Percentiles rank a stretch among this genome's conserved stretches.
phyloP scores from a whole-genome alignment of 2,113 vertebrate genomes.

The Serilophus lunatus region DNA sequence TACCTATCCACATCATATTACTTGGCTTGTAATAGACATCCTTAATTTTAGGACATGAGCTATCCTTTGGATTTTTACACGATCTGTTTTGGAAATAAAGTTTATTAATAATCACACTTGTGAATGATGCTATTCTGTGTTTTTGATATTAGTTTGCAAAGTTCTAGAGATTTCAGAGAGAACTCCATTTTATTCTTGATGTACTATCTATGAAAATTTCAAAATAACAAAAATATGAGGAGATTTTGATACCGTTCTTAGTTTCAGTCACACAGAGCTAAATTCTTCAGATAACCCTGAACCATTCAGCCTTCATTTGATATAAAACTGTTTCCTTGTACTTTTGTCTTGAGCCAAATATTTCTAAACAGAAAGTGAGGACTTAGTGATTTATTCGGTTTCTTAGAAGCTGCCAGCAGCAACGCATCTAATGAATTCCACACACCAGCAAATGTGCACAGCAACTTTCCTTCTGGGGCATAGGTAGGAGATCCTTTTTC shows the following conservation, averaged over 20 bases:
- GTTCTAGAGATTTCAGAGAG: background rate
- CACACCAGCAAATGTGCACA: background rate
- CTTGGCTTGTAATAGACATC: background rate
- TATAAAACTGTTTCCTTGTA: background rate
- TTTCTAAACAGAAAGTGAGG: background rate
- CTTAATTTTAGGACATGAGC: background rate
- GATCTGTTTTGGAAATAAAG: background rate
- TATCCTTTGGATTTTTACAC: background rate
- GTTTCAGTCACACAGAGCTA: background rate
- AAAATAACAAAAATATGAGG: background rate
- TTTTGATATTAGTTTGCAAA: background rate
- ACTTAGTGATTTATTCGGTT: background rate
- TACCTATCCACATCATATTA: background rate
- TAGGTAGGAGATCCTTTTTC: background rate
- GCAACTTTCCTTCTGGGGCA: background rate
- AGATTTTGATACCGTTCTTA: background rate
- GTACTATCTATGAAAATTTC: background rate
- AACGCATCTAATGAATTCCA: background rate
- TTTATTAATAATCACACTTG: background rate
- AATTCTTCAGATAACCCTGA: background rate
- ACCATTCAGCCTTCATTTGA: background rate
- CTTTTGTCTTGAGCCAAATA: background rate
- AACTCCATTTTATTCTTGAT: background rate
- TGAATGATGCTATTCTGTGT: background rate
- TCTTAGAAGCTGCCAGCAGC: background rate